Percentiles rank a stretch among this genome's conserved stretches.
Conservation (phyloP, 1,140 invertebrate genomes). For the Hyles vespertilio region DNA sequence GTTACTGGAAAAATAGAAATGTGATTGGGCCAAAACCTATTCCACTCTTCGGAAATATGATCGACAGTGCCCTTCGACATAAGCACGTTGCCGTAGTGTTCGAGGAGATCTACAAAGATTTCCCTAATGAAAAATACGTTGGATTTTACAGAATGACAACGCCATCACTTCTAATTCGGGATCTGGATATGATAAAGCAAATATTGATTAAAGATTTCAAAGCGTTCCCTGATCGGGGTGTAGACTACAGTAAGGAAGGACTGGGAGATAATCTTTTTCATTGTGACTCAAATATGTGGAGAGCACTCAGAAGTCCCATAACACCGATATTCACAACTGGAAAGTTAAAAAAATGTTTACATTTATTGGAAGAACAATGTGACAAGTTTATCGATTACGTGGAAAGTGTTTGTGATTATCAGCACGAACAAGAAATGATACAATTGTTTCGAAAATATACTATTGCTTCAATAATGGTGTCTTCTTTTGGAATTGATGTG, state of each 20-base stretch:
- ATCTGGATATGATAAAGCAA: conserved; percentile 77
- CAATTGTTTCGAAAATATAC: conserved; percentile 19
- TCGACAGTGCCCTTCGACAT: conserved; percentile 9
- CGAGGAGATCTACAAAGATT: conserved; percentile 21
- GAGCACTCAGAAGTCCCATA: conserved; percentile 69
- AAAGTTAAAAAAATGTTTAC: conserved; percentile 76
- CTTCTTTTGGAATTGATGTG: conserved; percentile 21
- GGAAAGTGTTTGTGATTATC: conserved; percentile 11
- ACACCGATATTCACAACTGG: conserved; percentile 77
- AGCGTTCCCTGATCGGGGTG: conserved; percentile 22
- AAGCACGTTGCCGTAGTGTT: conserved; percentile 11
- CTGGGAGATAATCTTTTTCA: conserved; percentile 33
- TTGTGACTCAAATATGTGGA: conserved; percentile 66
- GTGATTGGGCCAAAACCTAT: conserved; percentile 8
- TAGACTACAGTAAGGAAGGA: conserved; percentile 19
- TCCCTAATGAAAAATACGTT: conserved; percentile 26
- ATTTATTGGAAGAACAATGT: conserved; percentile 39
- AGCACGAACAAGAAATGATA: conserved; percentile 16
- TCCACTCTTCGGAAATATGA: conserved; percentile 23
- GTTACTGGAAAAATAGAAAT: too few species aligned
- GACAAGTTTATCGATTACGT: conserved; percentile 45
- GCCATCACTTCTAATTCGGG: conserved; percentile 67
- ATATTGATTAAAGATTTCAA: conserved; percentile 75
- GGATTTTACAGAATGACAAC: conserved; percentile 43
- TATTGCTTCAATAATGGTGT: conserved; percentile 17